Conservation (phyloP, 2,113 vertebrate species). For the Phaethon lepturus region DNA sequence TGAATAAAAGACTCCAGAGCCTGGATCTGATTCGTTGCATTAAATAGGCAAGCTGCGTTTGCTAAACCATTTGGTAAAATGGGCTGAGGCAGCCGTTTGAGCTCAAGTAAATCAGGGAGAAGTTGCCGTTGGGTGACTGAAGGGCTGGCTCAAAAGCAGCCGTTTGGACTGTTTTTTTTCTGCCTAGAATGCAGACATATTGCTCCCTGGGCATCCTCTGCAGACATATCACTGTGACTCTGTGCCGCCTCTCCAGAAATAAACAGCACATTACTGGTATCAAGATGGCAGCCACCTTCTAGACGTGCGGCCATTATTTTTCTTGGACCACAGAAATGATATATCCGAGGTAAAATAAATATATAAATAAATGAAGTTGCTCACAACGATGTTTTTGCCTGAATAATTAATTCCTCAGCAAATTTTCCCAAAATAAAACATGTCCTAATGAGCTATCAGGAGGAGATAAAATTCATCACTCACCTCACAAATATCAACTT, state of each 20-base stretch:
- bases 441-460: conserved; percentile 70
- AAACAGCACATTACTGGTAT: background rate
- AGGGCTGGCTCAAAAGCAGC: background rate
- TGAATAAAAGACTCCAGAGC: background rate
- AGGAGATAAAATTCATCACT: conserved; percentile 53
- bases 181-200: background rate
- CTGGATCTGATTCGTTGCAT: background rate
- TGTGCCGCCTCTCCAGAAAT: background rate
- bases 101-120: background rate
- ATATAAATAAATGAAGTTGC: background rate
- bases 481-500: conserved; percentile 40
- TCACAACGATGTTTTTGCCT: conserved; percentile 23
- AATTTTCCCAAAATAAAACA: conserved; percentile 51
- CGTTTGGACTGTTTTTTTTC: background rate
- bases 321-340: background rate
- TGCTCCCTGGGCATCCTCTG: background rate
- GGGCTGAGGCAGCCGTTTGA: background rate
- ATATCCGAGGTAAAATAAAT: conserved; percentile 14
- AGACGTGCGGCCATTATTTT: background rate
- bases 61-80: background rate
- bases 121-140: background rate
- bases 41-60: background rate
- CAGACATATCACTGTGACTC: background rate
- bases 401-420: conserved; percentile 70
- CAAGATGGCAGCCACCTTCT: background rate